Percentiles rank a stretch among this genome's conserved stretches.
These are phyloP conservation scores for Drosophila bocqueti DNA, from an alignment of 1,140 invertebrate genomes.

Conservation along the genomic window DNA sequence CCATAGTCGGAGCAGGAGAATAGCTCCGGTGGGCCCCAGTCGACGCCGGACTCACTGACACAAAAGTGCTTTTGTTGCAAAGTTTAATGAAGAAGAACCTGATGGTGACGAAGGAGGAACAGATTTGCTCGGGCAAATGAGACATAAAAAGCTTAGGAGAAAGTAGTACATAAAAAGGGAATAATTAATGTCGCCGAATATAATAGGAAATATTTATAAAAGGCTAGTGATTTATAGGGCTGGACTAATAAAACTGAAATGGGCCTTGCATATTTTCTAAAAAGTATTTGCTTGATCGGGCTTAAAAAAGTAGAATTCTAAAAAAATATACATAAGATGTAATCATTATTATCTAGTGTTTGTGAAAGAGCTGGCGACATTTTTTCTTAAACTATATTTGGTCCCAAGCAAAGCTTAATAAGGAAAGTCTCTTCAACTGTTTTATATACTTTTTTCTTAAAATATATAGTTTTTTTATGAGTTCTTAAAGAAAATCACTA, in stretches of 20 bases:
- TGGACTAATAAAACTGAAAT: neutral
- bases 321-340: neutral
- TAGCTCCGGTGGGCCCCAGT: conserved; percentile 39
- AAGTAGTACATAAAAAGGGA: conserved; percentile 21
- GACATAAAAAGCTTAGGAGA: conserved; percentile 30
- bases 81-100: conserved; percentile 60
- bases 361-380: too few relatives aligned
- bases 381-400: too few relatives aligned
- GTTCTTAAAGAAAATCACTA: accelerated
- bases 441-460: too few relatives aligned
- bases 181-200: conserved; percentile 19
- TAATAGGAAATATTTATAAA: conserved; percentile 9
- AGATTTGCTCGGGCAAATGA: conserved; percentile 32
- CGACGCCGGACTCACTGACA: conserved; percentile 66
- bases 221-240: neutral
- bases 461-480: neutral
- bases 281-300: neutral
- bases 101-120: conserved; percentile 14
- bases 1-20: conserved; percentile 52
- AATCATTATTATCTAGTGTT: too few relatives aligned
- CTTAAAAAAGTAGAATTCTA: neutral
- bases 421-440: too few relatives aligned
- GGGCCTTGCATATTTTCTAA: neutral
- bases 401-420: too few relatives aligned
- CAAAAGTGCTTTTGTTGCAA: conserved; percentile 82